phyloP scores from a whole-genome alignment of 37 sponge, comb jelly and placozoan genomes.

The Cladorhizidae sp. region DNA sequence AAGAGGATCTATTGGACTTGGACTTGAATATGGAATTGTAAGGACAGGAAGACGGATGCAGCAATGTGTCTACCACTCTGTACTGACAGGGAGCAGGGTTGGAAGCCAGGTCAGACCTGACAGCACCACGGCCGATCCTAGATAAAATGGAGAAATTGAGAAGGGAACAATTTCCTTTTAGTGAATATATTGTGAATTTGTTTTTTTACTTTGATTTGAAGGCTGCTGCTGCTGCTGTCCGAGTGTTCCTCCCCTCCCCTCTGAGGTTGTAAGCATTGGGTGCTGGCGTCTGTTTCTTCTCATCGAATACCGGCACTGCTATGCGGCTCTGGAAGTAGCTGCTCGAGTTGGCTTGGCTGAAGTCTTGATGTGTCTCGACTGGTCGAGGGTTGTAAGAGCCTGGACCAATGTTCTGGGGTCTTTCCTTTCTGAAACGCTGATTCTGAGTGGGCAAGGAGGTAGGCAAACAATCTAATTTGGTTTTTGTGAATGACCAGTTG shows the following conservation, averaged over 20 bases:
- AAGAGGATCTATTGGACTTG: conserved; percentile 35
- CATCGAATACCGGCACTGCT: conserved; percentile 6
- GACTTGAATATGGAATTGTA: conserved; percentile 76
- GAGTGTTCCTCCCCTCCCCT: neutral
- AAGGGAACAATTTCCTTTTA: no score
- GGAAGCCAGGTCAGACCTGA: neutral
- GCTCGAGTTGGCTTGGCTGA: conserved; percentile 27
- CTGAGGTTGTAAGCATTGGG: conserved; percentile 67
- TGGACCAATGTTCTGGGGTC: conserved; percentile 28
- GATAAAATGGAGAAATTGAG: no score
- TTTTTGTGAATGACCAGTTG: no score
- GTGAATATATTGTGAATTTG: neutral
- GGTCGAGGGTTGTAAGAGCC: conserved; percentile 45
- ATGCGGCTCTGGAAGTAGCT: conserved; percentile 64
- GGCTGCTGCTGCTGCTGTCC: conserved; percentile 44
- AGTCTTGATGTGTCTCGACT: conserved; percentile 6
- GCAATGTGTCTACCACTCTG: conserved; percentile 50
- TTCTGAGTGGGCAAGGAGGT: no score
- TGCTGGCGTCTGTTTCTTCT: conserved; percentile 22
- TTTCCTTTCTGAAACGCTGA: conserved; percentile 23
- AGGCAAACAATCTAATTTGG: no score
- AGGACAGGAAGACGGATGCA: conserved; percentile 32
- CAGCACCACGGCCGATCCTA: conserved; percentile 34
- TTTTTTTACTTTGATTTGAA: conserved; percentile 55
- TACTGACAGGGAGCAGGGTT: conserved; percentile 81